These are phyloP conservation scores for Aptenodytes patagonicus DNA, from an alignment of 2,113 vertebrate species.

Conservation along the genomic window DNA sequence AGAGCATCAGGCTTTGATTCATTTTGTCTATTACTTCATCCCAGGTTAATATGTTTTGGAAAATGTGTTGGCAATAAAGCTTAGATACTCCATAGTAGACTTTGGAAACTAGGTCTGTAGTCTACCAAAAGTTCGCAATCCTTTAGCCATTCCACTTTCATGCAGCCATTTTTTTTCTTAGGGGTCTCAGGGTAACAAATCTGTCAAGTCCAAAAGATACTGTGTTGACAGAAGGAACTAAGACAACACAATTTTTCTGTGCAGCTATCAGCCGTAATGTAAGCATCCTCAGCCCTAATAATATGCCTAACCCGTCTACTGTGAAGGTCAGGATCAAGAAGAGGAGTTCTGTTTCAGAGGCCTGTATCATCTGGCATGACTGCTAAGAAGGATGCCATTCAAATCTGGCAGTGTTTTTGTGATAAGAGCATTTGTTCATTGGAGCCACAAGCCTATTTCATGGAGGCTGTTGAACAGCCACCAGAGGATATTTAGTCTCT, in stretches of 20 bases:
- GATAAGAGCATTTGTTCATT: constrained; percentile 43
- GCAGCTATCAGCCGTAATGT: not conserved
- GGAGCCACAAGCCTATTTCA: constrained; percentile 51
- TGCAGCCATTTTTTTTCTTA: not conserved
- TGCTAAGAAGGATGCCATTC: constrained; percentile 31
- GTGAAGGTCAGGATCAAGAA: constrained; percentile 35
- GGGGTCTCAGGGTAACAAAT: not conserved
- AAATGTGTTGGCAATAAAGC: not conserved
- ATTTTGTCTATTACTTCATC: not conserved
- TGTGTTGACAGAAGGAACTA: constrained; percentile 17
- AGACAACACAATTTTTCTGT: not conserved
- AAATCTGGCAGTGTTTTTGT: constrained; percentile 40
- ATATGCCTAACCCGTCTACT: constrained; percentile 12
- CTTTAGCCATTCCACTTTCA: not conserved
- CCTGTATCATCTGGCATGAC: constrained; percentile 11
- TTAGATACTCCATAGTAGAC: not conserved
- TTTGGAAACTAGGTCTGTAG: not conserved
- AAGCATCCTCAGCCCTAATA: constrained; percentile 43
- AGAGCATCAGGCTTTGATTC: constrained; percentile 8
- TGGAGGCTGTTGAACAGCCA: not conserved
- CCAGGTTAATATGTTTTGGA: not conserved
- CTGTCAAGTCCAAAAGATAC: not conserved
- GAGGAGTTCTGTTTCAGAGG: constrained; percentile 10
- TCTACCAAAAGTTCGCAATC: not conserved
- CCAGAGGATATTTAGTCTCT: constrained; percentile 31